Evolutionary conservation across 2,888 invertebrate species (phyloP).

Genomic region (Melitaea athalia): DNA sequence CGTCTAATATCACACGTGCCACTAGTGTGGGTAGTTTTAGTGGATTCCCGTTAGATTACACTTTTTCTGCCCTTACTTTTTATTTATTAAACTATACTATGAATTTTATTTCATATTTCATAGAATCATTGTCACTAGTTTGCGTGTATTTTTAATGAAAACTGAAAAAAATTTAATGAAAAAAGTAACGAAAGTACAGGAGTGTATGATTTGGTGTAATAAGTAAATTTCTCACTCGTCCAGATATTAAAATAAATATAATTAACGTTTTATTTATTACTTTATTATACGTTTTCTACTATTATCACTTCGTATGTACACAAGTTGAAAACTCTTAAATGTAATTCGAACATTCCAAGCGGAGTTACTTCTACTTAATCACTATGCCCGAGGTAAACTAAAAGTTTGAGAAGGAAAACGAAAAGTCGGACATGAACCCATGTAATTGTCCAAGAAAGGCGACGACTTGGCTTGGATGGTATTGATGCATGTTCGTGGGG

Average conservation of each 20-base stretch:
- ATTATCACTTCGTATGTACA: conserved; percentile 10
- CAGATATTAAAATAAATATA: conserved; percentile 4
- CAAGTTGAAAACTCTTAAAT: conserved; percentile 8
- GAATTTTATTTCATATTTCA: neutral
- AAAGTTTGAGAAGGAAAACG: neutral
- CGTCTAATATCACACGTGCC: conserved; percentile 66
- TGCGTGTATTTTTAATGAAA: neutral
- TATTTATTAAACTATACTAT: neutral
- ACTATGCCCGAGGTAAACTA: conserved; percentile 1
- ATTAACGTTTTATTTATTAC: neutral
- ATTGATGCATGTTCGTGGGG: conserved; percentile 11
- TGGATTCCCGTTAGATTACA: neutral
- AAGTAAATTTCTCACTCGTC: neutral
- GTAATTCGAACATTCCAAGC: conserved; percentile 6
- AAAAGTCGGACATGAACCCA: neutral
- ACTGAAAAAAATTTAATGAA: neutral
- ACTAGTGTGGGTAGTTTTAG: conserved; percentile 25
- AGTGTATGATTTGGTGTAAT: neutral
- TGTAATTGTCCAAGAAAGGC: conserved; percentile 3
- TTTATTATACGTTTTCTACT: conserved; percentile 1
- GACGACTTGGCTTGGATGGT: neutral
- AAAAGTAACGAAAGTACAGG: neutral
- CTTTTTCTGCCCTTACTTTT: conserved; percentile 8
- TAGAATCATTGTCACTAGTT: neutral
- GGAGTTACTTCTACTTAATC: conserved; percentile 1